A percentile compares a stretch with the other conserved stretches of the same genome.
Evolutionary conservation across 2,888 invertebrate genomes (phyloP).

Genomic region (Tetranychus piercei): DNA sequence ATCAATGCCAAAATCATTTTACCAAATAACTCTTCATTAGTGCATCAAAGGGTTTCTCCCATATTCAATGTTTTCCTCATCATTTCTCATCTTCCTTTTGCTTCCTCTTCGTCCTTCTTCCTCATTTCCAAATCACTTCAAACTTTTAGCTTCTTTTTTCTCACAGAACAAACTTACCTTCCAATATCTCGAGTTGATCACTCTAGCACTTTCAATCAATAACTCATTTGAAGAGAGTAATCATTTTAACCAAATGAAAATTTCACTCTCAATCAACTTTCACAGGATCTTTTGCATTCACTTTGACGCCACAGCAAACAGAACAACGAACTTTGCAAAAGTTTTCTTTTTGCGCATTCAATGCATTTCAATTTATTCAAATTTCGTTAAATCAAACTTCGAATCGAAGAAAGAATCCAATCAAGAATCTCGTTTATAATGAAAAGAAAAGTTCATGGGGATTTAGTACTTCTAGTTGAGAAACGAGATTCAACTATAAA

Average conservation of each 20-base stretch:
- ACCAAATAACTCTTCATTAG: neutral
- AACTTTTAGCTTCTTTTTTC: neutral
- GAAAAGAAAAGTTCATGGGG: too few species aligned
- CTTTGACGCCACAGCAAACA: too few species aligned
- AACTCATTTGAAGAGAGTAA: neutral
- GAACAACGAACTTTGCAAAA: too few species aligned
- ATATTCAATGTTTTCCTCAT: neutral
- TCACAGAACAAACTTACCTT: neutral
- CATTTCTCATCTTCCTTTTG: neutral
- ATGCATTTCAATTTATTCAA: too few species aligned
- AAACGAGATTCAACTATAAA: too few species aligned
- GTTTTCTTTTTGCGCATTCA: too few species aligned
- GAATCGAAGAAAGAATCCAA: too few species aligned
- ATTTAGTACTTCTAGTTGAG: too few species aligned
- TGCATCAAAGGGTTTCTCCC: neutral
- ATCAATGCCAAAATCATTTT: conserved; percentile 8
- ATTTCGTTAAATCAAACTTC: too few species aligned
- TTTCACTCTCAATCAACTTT: neutral
- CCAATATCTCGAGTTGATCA: neutral
- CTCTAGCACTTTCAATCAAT: neutral
- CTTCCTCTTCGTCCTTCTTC: neutral
- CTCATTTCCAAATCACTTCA: neutral
- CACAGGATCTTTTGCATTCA: too few species aligned
- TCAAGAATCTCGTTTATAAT: too few species aligned
- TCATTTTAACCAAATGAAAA: neutral